Percentiles rank a stretch among this genome's conserved stretches.
Conservation (phyloP, 2,113 vertebrate genomes). For the Tamias sibiricus region DNA sequence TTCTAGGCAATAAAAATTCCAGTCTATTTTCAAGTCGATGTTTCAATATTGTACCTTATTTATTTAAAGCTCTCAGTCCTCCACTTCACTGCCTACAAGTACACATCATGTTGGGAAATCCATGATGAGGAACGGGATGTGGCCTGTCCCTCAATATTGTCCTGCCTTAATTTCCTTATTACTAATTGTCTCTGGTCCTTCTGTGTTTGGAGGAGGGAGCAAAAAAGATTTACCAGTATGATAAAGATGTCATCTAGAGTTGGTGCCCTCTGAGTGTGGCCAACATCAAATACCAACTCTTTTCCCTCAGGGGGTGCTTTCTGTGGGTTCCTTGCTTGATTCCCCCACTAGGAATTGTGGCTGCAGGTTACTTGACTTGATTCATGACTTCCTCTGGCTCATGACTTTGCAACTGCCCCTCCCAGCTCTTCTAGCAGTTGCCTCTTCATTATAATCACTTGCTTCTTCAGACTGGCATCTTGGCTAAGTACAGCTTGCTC, state of each 20-base stretch:
- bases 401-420: not conserved
- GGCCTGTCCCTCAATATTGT: not conserved
- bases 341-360: not conserved
- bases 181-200: not conserved
- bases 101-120: not conserved
- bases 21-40: not conserved
- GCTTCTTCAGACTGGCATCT: not conserved
- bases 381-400: not conserved
- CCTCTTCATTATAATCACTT: not conserved
- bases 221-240: not conserved
- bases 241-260: not conserved
- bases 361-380: not conserved
- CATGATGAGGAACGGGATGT: rapidly evolving
- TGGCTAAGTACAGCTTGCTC: not conserved
- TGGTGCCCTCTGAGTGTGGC: not conserved
- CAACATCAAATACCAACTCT: not conserved
- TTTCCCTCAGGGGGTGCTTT: not conserved
- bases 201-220: not conserved
- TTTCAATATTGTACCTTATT: not conserved
- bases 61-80: not conserved
- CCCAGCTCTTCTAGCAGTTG: not conserved
- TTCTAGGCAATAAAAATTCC: not conserved
- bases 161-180: not conserved
- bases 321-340: not conserved
- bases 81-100: not conserved